Base-by-base conservation (phyloP, 2,888 invertebrate genomes). In the Cantharis rustica region DNA sequence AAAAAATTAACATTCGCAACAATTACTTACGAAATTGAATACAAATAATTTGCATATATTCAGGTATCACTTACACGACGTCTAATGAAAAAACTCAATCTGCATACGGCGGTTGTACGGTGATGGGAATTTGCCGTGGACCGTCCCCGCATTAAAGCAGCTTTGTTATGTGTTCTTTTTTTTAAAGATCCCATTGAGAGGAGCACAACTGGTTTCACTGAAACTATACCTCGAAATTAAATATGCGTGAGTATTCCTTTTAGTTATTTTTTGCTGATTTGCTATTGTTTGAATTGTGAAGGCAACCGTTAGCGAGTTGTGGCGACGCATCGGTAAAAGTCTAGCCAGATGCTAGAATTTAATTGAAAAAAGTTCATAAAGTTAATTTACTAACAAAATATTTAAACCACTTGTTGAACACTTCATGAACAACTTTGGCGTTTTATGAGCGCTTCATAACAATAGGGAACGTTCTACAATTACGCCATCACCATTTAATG, bases 331-430 rank as follows among this genome's bases (percentile, higher is more conserved):
- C 73, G 73, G 69, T 68, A 20, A 69, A 61, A 23, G 17, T 62
- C 72, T 74, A 75, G 72, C 72, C 72, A n/a, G 68, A 69, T 68
- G 72, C 72, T 70, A n/a, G 68, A 69, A 71, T 66, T 68, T 64
- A 61, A 16, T 62, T 15, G 69, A 62, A 17, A 68, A 69, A 68
- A 72, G 68, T 74, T 74, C 71, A 47, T 71, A 61, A 77, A 77
- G 75, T 77, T 77, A 77, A 77, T 77, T 77, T 72, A 80, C 78
- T 80, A 80, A 79, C 76, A 70, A 79, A 77, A 79, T 80, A 81
- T 79, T 80, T 79, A 78, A 75, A 81, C 82, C 82, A 83, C 83
- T 83, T 83, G 83, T 83, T 83, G 83, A 82, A 75, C 79, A 76
- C 72, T 77, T 77, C 71, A 71, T 75, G 69, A 77, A 68, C 69